phyloP scores from a whole-genome alignment of 2,888 invertebrate species.

The Venusia cambrica region DNA sequence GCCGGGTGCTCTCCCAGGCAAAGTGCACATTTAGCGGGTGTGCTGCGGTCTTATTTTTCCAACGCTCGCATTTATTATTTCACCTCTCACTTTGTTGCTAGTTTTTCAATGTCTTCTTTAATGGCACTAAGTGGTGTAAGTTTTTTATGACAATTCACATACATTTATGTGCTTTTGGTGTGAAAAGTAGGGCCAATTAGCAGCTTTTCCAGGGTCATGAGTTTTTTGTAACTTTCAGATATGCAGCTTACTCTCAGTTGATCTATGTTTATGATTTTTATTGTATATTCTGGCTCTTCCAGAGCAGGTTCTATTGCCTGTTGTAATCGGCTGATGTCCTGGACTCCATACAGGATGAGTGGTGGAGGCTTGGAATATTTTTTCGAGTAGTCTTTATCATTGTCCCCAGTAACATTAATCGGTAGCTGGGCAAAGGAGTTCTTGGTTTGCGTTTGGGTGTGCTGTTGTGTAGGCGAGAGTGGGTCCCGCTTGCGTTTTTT shows the following conservation, averaged over 20 bases:
- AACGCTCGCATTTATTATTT: conserved; percentile 4
- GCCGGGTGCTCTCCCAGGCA: too few species aligned
- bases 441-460: background rate
- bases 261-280: background rate
- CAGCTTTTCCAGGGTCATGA: conserved; percentile 1
- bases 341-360: background rate
- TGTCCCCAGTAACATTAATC: background rate
- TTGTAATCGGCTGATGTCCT: conserved; percentile 2
- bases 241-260: conserved; percentile 6
- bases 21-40: too few species aligned
- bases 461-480: background rate
- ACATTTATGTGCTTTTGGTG: conserved; percentile 4
- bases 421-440: conserved; percentile 2
- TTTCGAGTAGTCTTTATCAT: too few species aligned
- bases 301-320: conserved; percentile 1
- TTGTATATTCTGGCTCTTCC: background rate
- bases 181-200: conserved; percentile 8
- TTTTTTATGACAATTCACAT: conserved; percentile 3
- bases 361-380: conserved; percentile 2
- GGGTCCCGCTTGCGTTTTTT: conserved; percentile 1
- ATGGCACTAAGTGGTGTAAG: conserved; percentile 3
- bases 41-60: too few species aligned
- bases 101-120: conserved; percentile 1
- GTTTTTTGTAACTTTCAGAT: conserved; percentile 1
- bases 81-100: too few species aligned